phyloP scores from a whole-genome alignment of 2,888 invertebrate species.

The Anoplius nigerrimus region DNA sequence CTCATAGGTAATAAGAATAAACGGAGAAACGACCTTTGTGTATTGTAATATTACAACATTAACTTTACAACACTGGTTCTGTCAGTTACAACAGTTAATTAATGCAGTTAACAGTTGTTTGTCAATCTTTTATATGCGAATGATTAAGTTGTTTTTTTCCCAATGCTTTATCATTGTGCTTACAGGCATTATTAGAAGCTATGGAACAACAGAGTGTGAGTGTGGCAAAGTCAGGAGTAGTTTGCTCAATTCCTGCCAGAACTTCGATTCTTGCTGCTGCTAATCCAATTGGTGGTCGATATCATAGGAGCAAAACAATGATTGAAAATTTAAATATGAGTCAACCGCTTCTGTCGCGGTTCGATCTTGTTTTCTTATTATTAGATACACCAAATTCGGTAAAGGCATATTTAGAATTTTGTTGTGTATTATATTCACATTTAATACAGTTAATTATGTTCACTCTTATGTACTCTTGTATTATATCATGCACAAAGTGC shows the following conservation, averaged over 20 bases:
- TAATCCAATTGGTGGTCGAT: constrained; percentile 93
- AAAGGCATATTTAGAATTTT: constrained; percentile 40
- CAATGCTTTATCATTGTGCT: too few species aligned
- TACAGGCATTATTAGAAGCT: constrained; percentile 88
- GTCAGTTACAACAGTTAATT: too few species aligned
- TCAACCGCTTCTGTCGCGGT: constrained; percentile 90
- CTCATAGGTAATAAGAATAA: too few species aligned
- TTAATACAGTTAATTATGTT: neutral
- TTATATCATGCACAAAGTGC: too few species aligned
- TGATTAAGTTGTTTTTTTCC: too few species aligned
- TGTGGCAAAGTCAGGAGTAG: constrained; percentile 92
- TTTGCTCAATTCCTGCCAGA: constrained; percentile 87
- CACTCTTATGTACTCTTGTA: too few species aligned
- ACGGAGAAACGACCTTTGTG: too few species aligned
- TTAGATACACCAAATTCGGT: constrained; percentile 91
- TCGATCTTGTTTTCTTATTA: constrained; percentile 94
- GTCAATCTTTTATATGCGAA: too few species aligned
- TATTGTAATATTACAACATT: too few species aligned
- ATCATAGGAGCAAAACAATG: constrained; percentile 90
- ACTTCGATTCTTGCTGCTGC: constrained; percentile 94
- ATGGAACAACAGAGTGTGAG: constrained; percentile 96
- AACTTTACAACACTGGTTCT: too few species aligned
- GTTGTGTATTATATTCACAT: neutral
- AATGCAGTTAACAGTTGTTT: too few species aligned
- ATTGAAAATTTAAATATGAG: constrained; percentile 92